Conservation (phyloP, 1,140 invertebrate species). For the Piezodorus guildinii region DNA sequence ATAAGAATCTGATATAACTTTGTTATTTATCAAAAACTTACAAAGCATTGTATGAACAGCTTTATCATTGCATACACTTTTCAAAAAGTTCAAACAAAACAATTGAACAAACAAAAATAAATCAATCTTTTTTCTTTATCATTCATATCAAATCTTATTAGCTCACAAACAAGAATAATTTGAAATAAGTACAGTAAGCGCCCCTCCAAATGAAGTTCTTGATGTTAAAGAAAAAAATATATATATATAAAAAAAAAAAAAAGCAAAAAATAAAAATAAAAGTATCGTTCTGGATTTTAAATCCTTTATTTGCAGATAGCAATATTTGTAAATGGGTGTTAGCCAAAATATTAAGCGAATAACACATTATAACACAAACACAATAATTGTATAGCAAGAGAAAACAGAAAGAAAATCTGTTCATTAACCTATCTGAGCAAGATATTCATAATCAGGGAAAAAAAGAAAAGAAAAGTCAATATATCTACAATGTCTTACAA, state of each 20-base stretch:
- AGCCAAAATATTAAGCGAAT: slow-evolving; percentile 3
- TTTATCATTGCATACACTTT: too few species aligned
- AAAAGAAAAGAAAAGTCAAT: slow-evolving; percentile 2
- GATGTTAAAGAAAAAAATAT: background rate
- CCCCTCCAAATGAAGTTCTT: background rate
- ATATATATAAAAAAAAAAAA: background rate
- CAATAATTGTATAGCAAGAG: background rate
- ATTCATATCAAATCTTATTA: too few species aligned
- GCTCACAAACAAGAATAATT: background rate
- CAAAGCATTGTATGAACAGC: too few species aligned
- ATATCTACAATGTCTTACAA: background rate
- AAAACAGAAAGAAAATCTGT: slow-evolving; percentile 12
- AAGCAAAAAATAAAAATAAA: background rate
- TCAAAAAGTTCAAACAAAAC: too few species aligned
- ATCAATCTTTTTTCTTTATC: too few species aligned
- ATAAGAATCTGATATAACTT: slow-evolving; percentile 1
- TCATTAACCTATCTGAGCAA: slow-evolving; percentile 5
- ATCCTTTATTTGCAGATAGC: slow-evolving; percentile 9
- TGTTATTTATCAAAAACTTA: background rate
- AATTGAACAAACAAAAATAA: too few species aligned
- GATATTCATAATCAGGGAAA: background rate
- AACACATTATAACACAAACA: slow-evolving; percentile 9
- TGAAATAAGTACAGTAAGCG: slow-evolving; percentile 10
- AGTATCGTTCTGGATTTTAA: background rate
- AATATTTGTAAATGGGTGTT: slow-evolving; percentile 4